Evolutionary conservation across 37 sponge, comb jelly and placozoan species (phyloP), one percentile per base, ranked within the genome.

Genomic region (Agelas oroides): DNA sequence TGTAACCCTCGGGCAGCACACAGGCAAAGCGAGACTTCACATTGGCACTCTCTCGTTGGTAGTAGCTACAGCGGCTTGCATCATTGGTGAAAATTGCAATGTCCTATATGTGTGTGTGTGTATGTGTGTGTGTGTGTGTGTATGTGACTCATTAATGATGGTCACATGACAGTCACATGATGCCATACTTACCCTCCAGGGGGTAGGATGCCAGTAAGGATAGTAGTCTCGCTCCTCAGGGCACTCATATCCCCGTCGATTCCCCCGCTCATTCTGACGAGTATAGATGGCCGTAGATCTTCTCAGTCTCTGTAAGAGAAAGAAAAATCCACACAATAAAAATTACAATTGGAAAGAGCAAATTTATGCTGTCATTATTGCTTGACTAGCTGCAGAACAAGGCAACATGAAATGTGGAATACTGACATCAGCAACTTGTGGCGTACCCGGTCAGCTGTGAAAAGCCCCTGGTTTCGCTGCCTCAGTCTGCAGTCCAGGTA

Each of bases 181-280:
- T 11, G 5, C 11, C 28, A 19, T 1, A 72, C 94, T 87, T 75
- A 94, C 97, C 82, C 80, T 97, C 99, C 99, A 99, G 59, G 95
- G 99, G 24, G 97, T 91, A 27, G 95, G 97, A 76, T 95, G 94
- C 99, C 99, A 99, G 90, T 99, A 99, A 12, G 99, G 99, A 84
- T 99, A 99, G 78, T 99, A 95, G 80, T 99, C 99, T 16, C 99
- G 75, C 89, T 99, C 99, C 85, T 99, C 99, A 13, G 97, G 95
- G 63, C 99, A 99, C 86, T 99, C 99, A 66, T 96, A 99, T 23
- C 97, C 99, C 67, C 92, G 89, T 28, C 99, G 84, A 13, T 80
- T 92, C 38, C 96, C 99, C 53, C 82, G 83, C 24, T 78, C 83
- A 80, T 99, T 99, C 97, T 99, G 99, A 12, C 99, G 87, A n/a